Evolutionary conservation across 2,888 invertebrate genomes (phyloP), one percentile per base, ranked within the genome.

Genomic region (Lasioglossum malachurum): DNA sequence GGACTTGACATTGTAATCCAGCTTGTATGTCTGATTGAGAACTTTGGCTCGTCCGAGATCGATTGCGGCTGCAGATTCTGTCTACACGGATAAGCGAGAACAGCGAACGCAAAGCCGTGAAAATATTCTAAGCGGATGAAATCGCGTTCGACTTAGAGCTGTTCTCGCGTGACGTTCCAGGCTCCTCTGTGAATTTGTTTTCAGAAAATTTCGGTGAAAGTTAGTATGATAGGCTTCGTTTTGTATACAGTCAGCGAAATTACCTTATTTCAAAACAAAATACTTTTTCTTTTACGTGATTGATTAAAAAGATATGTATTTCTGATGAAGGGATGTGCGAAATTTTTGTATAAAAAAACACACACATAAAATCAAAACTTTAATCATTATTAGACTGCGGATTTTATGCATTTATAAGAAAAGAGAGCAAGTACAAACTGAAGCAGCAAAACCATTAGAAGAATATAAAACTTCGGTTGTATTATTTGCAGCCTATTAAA

Each of bases 1-100:
- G 82, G 44, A 78, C 67, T 60, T 75, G 72, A 79, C 72, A 83
- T 84, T 86, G 82, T 82, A 75, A 71, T 76, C 60, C 74, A n/a
- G 23, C n/a, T 76, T 69, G 73, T 38, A 64, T 71, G 73, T 79
- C 71, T 82, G 53, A 69, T 69, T 69, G 69, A 35, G 69, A 79
- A 77, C 69, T 73, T 73, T 75, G 75, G 49, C 60, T 82, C 27
- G 57, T n/a, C 35, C 10, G 16, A 53, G 49, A 46, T 53, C 57
- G 44, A 2, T 49, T n/a, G 57, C 27, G 35, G 41, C 64, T n/a
- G 16, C 41, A 27, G 60, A 67, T 64, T 64, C 64, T 8, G 19
- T 64, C 64, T 23, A 49, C 19, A n/a, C 19, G 57, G 35, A 83
- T 78, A 27, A 78, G 49, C 16, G n/a, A 4, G 27, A 46, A 73